Conservation (phyloP, 2,113 vertebrate genomes). For the Pluvianellus socialis region DNA sequence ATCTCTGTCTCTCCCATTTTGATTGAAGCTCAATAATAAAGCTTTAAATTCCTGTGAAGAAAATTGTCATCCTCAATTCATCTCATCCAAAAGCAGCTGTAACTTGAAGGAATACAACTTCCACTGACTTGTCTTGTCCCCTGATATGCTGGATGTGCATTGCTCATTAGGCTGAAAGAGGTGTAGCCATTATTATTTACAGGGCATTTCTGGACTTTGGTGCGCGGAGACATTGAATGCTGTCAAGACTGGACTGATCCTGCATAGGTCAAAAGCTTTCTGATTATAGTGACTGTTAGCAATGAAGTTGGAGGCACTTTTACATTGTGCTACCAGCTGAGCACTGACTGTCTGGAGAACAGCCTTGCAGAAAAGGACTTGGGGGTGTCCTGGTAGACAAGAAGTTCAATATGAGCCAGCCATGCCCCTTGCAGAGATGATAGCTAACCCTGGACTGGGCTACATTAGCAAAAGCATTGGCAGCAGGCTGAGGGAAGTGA, state of each 20-base stretch:
- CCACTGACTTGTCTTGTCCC: neutral
- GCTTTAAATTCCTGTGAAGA: neutral
- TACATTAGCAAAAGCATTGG: rapidly evolving
- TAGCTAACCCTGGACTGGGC: too few relatives aligned
- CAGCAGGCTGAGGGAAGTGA: neutral
- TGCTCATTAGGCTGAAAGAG: neutral
- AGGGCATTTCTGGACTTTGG: neutral
- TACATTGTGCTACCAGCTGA: neutral
- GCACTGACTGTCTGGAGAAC: neutral
- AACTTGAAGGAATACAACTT: neutral
- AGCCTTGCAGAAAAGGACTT: neutral
- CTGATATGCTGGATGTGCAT: neutral
- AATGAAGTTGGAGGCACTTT: neutral
- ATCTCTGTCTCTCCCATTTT: neutral
- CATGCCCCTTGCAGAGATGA: neutral
- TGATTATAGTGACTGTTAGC: neutral
- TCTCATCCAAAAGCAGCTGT: neutral
- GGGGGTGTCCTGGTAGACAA: rapidly evolving
- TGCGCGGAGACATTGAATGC: neutral
- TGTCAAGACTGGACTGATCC: neutral
- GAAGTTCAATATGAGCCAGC: neutral
- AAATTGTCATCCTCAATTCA: neutral
- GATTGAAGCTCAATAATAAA: neutral
- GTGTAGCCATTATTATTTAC: neutral
- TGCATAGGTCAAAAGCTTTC: neutral